A percentile compares a stretch with the other conserved stretches of the same genome.
Conservation (phyloP, 1,140 invertebrate species). For the Drosophila truncata region DNA sequence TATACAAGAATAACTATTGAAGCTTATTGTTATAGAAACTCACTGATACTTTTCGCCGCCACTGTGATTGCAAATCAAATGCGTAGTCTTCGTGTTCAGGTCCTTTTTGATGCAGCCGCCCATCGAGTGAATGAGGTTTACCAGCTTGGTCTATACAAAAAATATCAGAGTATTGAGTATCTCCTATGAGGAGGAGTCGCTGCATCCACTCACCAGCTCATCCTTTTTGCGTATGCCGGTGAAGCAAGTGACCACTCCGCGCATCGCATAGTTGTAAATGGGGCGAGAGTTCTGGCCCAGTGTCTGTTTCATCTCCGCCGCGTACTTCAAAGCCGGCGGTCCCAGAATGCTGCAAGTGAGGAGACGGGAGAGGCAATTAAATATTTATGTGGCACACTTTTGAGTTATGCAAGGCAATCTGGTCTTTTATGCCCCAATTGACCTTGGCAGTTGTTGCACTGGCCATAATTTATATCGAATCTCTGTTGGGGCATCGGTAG, state of each 20-base stretch:
- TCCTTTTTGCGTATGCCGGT: conserved; percentile 95
- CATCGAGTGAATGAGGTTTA: conserved; percentile 96
- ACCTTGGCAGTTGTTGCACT: conserved; percentile 59
- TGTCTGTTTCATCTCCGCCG: conserved; percentile 89
- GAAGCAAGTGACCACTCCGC: conserved; percentile 94
- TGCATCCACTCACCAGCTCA: conserved; percentile 89
- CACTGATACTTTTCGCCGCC: conserved; percentile 94
- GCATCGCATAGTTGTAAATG: conserved; percentile 94
- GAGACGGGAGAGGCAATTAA: conserved; percentile 58
- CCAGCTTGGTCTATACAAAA: conserved; percentile 90
- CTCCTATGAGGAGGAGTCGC: neutral
- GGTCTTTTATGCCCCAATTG: conserved; percentile 72
- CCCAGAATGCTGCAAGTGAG: conserved; percentile 88
- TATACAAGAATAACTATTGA: neutral
- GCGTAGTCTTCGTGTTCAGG: conserved; percentile 94
- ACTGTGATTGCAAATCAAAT: conserved; percentile 95
- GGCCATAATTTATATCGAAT: conserved; percentile 31
- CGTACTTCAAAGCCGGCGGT: conserved; percentile 91
- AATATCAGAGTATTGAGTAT: neutral
- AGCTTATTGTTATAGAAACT: conserved; percentile 30
- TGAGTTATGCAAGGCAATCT: conserved; percentile 78
- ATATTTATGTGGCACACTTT: conserved; percentile 83
- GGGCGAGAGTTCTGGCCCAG: conserved; percentile 91
- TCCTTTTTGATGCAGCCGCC: conserved; percentile 96
- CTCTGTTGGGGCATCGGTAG: neutral